A percentile compares a stretch with the other conserved stretches of the same genome.
phyloP scores from a whole-genome alignment of 1,140 invertebrate genomes.

The Drosophila trapezifrons region DNA sequence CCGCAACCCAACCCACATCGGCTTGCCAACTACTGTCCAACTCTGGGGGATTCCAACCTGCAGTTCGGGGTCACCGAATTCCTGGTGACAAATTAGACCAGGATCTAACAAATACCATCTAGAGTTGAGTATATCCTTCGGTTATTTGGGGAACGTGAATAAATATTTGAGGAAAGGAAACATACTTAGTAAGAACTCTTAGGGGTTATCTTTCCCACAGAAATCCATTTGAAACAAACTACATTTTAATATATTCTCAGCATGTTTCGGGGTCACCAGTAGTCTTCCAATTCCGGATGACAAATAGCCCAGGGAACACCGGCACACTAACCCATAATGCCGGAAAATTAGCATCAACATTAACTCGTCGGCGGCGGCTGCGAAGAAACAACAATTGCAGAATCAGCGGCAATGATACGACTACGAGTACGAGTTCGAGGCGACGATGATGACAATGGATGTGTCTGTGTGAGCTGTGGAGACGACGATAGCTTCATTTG shows the following conservation, averaged over 20 bases:
- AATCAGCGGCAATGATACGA: conserved; percentile 10
- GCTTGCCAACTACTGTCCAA: conserved; percentile 1
- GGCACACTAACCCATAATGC: conserved; percentile 58
- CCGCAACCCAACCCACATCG: conserved; percentile 32
- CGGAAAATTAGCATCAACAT: conserved; percentile 54
- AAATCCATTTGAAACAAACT: background rate
- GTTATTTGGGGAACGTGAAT: no score
- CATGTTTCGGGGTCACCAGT: conserved; percentile 11
- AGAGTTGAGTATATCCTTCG: no score
- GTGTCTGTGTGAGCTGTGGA: background rate
- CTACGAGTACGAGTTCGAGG: conserved; percentile 10
- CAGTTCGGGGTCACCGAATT: conserved; percentile 7
- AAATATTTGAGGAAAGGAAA: no score
- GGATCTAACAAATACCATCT: no score
- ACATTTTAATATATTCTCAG: background rate
- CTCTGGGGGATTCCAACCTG: no score
- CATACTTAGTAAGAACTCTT: no score
- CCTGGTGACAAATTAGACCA: background rate
- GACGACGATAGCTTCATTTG: conserved; percentile 27
- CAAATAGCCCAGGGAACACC: background rate
- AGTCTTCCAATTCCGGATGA: background rate
- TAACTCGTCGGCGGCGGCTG: conserved; percentile 12
- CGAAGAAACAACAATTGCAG: conserved; percentile 13
- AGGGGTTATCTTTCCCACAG: no score
- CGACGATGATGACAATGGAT: conserved; percentile 37